phyloP scores from a whole-genome alignment of 2,797 vertebrate genomes.

The Myioborus melanocephalus region DNA sequence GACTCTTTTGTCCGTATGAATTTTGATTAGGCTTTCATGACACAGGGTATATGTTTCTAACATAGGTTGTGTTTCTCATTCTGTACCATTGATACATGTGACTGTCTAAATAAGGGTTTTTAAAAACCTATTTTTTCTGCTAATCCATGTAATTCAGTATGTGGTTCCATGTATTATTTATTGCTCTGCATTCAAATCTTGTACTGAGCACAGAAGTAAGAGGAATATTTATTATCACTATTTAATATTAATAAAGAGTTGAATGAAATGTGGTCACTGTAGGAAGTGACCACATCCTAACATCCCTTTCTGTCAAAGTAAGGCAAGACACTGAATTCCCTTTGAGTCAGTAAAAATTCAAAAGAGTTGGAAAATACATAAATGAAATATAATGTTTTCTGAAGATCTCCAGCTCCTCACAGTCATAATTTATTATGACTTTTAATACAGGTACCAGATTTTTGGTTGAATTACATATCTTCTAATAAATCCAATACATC shows the following conservation, averaged over 20 bases:
- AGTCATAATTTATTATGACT: not conserved
- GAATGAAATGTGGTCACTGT: not conserved
- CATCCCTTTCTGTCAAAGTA: not conserved
- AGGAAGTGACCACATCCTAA: not conserved
- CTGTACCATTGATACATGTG: not conserved
- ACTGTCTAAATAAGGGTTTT: not conserved
- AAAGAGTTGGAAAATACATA: not conserved
- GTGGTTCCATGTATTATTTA: not conserved
- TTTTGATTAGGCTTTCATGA: not conserved
- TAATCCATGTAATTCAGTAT: not conserved
- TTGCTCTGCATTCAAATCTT: not conserved
- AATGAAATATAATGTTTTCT: not conserved
- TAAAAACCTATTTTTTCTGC: not conserved
- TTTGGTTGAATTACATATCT: not conserved
- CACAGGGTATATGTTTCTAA: not conserved
- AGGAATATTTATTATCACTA: not conserved
- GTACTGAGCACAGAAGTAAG: not conserved
- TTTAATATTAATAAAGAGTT: conserved; percentile 1
- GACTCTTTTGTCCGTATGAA: not conserved
- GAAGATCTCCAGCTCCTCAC: not conserved
- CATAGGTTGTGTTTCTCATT: not conserved
- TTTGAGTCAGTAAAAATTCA: not conserved
- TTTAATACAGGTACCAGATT: not conserved
- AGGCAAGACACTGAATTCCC: not conserved
- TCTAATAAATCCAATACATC: not conserved